These are phyloP conservation scores for Drosophila silvestris DNA, from an alignment of 2,888 invertebrate species.

Conservation along the genomic window DNA sequence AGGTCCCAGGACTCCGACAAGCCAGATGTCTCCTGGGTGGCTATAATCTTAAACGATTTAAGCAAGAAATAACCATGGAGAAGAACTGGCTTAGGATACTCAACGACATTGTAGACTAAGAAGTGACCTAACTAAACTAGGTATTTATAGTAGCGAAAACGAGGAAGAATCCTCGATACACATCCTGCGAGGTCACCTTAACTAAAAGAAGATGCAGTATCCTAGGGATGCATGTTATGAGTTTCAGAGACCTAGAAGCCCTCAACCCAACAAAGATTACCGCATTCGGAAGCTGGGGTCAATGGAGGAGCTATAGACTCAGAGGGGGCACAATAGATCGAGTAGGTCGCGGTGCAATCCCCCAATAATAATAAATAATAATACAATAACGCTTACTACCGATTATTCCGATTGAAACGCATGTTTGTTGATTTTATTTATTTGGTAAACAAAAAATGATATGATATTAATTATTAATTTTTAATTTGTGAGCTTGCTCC, in stretches of 20 bases:
- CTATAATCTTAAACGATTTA: too few species aligned
- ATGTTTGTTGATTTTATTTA: background rate
- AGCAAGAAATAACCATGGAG: background rate
- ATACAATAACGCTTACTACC: too few species aligned
- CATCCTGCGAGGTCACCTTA: background rate
- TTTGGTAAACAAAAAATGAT: too few species aligned
- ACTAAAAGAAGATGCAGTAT: background rate
- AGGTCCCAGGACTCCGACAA: too few species aligned
- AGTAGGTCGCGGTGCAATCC: background rate
- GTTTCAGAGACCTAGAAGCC: background rate
- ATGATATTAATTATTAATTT: too few species aligned
- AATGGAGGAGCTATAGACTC: background rate
- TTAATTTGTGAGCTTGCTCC: background rate
- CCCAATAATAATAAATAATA: too few species aligned
- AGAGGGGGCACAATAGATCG: background rate
- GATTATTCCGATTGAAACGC: too few species aligned
- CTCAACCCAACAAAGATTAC: background rate
- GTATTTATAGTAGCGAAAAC: background rate
- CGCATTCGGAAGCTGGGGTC: background rate
- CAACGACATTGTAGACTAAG: too few species aligned
- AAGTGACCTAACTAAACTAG: too few species aligned
- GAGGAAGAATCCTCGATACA: background rate
- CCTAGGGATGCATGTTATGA: background rate
- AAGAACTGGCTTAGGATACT: background rate
- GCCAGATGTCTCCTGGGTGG: too few species aligned